Conservation (phyloP, 2,888 invertebrate species). For the Leptinotarsa tumamoca region DNA sequence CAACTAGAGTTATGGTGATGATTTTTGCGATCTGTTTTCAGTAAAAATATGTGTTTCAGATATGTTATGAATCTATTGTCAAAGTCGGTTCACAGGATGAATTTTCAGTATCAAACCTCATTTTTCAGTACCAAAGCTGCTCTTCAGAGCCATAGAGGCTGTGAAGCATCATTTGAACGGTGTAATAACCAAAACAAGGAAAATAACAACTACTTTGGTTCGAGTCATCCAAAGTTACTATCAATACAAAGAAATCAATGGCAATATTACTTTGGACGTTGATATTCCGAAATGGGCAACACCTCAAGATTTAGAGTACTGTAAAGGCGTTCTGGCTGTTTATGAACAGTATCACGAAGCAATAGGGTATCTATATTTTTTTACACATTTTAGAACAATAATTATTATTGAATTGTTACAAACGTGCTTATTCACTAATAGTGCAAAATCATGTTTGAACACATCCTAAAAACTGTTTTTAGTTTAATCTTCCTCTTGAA, state of each 20-base stretch:
- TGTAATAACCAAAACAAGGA: not conserved
- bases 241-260: not conserved
- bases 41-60: no score
- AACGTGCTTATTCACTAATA: no score
- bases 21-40: no score
- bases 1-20: no score
- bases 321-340: constrained; percentile 20
- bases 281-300: constrained; percentile 15
- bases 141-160: constrained; percentile 21
- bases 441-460: no score
- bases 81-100: no score
- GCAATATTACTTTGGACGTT: not conserved
- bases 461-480: no score
- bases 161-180: constrained; percentile 8
- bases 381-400: not conserved
- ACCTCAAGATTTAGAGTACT: constrained; percentile 21
- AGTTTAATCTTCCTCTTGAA: no score
- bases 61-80: no score
- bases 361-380: constrained; percentile 18
- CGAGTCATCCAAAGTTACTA: constrained; percentile 8
- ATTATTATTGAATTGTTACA: no score
- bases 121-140: constrained; percentile 25
- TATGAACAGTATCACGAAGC: constrained; percentile 24
- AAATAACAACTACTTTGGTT: constrained; percentile 2
- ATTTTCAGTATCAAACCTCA: no score